Evolutionary conservation across 2,797 vertebrate genomes (phyloP).

Genomic region (Catharus ustulatus): DNA sequence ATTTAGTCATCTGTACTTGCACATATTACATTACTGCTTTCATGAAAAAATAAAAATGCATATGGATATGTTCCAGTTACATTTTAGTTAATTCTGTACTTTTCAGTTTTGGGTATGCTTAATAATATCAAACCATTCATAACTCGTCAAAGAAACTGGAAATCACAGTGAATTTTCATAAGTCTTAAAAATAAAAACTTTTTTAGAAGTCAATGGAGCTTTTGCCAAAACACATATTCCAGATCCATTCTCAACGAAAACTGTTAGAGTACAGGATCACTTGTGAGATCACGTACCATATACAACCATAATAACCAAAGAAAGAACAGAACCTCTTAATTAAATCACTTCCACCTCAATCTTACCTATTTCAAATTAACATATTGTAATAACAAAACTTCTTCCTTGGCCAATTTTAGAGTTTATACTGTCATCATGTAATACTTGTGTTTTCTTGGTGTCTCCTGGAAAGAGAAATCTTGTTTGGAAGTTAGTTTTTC

Average conservation of each 20-base stretch:
- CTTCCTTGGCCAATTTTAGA: background rate
- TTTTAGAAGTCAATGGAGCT: background rate
- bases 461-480: background rate
- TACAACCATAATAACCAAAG: background rate
- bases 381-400: background rate
- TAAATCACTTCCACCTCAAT: constrained; percentile 17
- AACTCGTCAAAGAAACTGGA: background rate
- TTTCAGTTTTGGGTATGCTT: background rate
- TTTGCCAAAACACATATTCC: background rate
- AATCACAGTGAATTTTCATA: background rate
- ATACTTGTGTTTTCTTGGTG: background rate
- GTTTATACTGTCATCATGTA: background rate
- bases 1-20: constrained; percentile 13
- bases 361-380: background rate
- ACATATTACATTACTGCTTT: background rate
- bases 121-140: background rate
- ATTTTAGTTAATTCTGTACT: background rate
- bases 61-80: background rate
- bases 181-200: background rate
- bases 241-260: background rate
- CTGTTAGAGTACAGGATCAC: background rate
- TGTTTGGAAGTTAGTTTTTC: background rate
- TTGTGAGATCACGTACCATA: background rate
- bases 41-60: background rate
- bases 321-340: background rate